Conservation (phyloP, 2,797 vertebrate species). For the Poeciliopsis gracilis region DNA sequence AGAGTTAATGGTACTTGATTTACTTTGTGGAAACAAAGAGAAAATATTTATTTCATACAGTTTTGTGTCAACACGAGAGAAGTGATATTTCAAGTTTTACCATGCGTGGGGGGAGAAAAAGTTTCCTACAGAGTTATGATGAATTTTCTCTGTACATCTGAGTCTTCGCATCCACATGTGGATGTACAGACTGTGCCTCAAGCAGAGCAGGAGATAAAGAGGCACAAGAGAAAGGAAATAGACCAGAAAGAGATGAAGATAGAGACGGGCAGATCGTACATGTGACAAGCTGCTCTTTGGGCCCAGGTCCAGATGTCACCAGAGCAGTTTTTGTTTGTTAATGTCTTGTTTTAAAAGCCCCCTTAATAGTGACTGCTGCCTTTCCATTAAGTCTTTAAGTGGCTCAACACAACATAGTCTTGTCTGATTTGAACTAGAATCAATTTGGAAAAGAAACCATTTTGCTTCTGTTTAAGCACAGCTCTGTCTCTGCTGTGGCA, state of each 20-base stretch:
- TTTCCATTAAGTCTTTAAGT: conserved; percentile 68
- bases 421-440: conserved; percentile 80
- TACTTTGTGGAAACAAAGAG: conserved; percentile 67
- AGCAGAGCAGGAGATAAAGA: conserved; percentile 44
- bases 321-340: conserved; percentile 74
- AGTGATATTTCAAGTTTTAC: conserved; percentile 50
- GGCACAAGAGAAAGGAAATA: conserved; percentile 32
- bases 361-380: conserved; percentile 66
- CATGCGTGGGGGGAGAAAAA: conserved; percentile 29
- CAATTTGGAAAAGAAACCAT: conserved; percentile 83
- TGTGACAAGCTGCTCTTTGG: conserved; percentile 46
- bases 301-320: conserved; percentile 69
- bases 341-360: conserved; percentile 73
- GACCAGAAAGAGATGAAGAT: conserved; percentile 45
- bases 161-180: conserved; percentile 39
- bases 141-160: conserved; percentile 38
- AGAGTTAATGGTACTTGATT: conserved; percentile 70
- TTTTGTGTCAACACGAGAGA: conserved; percentile 67
- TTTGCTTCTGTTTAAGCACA: conserved; percentile 81
- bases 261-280: conserved; percentile 53
- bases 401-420: conserved; percentile 77
- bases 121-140: conserved; percentile 57
- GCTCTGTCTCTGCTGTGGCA: conserved; percentile 78
- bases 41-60: conserved; percentile 75
- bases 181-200: conserved; percentile 42